Evolutionary conservation across 2,797 vertebrate species (phyloP), one percentile per base, ranked within the genome.

Genomic region (Onychomys leucogaster): DNA sequence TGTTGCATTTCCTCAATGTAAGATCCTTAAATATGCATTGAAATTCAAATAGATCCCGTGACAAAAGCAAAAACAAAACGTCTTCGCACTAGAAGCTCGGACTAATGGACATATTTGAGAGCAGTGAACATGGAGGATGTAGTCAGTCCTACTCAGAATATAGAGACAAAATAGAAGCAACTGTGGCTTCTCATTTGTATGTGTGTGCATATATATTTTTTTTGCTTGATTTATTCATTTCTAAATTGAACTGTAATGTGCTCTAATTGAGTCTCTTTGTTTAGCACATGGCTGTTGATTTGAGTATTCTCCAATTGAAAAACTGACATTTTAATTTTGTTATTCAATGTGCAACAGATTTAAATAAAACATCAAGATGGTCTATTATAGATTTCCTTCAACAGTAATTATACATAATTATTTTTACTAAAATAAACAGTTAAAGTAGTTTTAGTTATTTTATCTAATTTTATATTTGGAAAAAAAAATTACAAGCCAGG

Each of bases 201-300:
- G 9, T 78, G 5, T 21, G 4, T 61, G 43, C 10, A 59, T 55
- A 16, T 83, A 6, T 71, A 27, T n/a, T 49, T 80, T n/a, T n/a
- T 91, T 90, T 75, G 3, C 57, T 94, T 93, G 83, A 90, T 98
- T 69, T 94, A 96, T 96, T 98, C 97, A 97, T 96, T 96, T 67
- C 69, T 80, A 93, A 90, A 95, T 95, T 37, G 69, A 96, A 96
- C 89, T 93, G 65, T 97, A 96, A 98, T 98, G 86, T 94, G 93
- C 94, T 98, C 76, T 97, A 97, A 97, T 98, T 97, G 96, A 96
- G 95, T 96, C 96, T 97, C 77, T 98, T 97, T 98, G 94, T 98
- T 98, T 94, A 96, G 92, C 96, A 97, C 84, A 57, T 97, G 91
- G 96, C 92, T 96, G 97, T 96, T 98, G 98, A 97, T 97, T 98